Base-by-base conservation (phyloP, 2,797 vertebrate species). In the Myotis daubentonii region DNA sequence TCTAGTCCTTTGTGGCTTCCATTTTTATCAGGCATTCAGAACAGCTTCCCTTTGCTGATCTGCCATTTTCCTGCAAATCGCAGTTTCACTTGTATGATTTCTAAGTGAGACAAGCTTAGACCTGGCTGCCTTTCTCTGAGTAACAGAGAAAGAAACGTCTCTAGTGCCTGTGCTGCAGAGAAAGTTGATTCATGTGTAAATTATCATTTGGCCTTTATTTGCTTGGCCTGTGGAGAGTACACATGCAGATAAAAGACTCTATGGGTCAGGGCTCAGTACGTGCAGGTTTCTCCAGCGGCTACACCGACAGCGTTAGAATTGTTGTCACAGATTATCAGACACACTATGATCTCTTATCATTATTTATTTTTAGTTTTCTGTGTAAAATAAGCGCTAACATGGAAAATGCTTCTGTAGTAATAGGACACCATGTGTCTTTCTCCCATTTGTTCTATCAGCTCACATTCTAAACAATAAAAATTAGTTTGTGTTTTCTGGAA, bases 171-270 rank as follows among this genome's bases (percentile, higher is more conserved):
- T 96, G 97, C 96, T 96, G 97, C 96, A 75, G 91, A 98, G 98
- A 97, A 98, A 96, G 97, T 97, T 98, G 98, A 98, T 99, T 99
- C 98, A 99, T 99, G 98, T 99, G 98, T 98, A 99, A 99, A 99
- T 99, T 97, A 98, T 97, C 93, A 7, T 94, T 98, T 98, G 98
- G 97, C 98, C 98, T 98, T 98, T 98, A 98, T 98, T 98, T 98
- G 97, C 97, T 95, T 38, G 70, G 98, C 98, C 98, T 97, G 5
- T 97, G 97, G 98, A 98, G 98, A 98, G 98, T 98, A 98, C 98
- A 98, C 97, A 97, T 4, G 41, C 97, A 98, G 98, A 99, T 99
- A 98, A 99, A 98, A 98, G 97, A 86, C 98, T 97, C 53, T 0
- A 92, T 96, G 97, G 98, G 98, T 98, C 98, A 98, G 97, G 96